Evolutionary conservation across 2,797 vertebrate species (phyloP), one percentile per base, ranked within the genome.

Genomic region (Lepilemur septentrionalis): DNA sequence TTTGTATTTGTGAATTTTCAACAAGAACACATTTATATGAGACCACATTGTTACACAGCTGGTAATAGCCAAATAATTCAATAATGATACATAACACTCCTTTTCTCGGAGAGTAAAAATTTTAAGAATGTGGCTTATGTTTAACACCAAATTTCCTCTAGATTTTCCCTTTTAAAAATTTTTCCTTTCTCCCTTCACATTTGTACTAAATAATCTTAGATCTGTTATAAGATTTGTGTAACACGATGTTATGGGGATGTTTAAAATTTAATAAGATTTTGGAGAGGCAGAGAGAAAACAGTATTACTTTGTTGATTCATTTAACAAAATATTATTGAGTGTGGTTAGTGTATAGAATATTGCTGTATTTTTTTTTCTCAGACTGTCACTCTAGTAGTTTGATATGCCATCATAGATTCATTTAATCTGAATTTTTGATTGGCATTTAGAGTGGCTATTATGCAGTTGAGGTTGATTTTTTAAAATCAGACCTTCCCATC

Each of bases 351-450:
- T 63, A n/a, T 30, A 73, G n/a, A 92, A 81, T 83, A 23, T 5
- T 32, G 12, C 81, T 84, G 43, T 22, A 78, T 89, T 94, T 94
- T 88, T 96, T 97, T 96, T 97, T 93, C 75, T 97, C 95, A 92
- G 79, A 67, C 80, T 97, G 79, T 97, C 97, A 95, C 75, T 97
- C 95, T 2, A 0, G 97, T 90, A 93, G 38, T 93, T 96, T 95
- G 96, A 97, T 96, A 95, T 89, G 92, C 95, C 73, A 89, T 97
- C 72, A 91, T 72, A 92, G 89, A 94, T 13, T 3, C 65, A 84
- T 93, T 97, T 98, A 97, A 97, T 96, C 95, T 97, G 83, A 98
- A 84, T 17, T 96, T 97, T 75, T 97, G 75, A 98, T 94, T 98
- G 97, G 91, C 96, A 91, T 97, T 93, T 94, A 92, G 90, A 97